Conservation (phyloP, 2,113 vertebrate genomes). For the Puntigrus tetrazona region DNA sequence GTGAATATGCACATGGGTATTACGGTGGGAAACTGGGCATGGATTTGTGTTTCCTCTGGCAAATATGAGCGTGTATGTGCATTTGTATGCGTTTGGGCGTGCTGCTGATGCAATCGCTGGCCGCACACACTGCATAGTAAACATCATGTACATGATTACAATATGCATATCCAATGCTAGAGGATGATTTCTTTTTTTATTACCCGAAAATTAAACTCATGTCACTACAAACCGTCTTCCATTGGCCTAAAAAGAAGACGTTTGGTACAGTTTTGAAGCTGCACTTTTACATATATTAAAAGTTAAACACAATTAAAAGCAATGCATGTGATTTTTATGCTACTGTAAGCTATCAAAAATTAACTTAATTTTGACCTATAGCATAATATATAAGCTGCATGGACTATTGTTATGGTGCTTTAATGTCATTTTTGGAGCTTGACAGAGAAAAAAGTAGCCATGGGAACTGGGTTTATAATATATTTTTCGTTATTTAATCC, state of each 20-base stretch:
- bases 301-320: neutral
- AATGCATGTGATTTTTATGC: neutral
- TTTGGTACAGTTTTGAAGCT: neutral
- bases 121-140: neutral
- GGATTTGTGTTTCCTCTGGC: conserved; percentile 11
- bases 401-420: neutral
- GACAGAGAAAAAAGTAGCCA: neutral
- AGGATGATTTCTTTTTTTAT: neutral
- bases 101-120: neutral
- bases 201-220: neutral
- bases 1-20: conserved; percentile 11
- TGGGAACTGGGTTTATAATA: neutral
- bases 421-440: neutral
- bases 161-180: neutral
- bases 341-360: neutral
- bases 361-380: neutral
- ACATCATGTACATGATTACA: neutral
- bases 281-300: neutral
- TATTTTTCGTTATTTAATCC: no score
- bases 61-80: conserved; percentile 46
- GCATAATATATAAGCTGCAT: neutral
- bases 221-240: neutral
- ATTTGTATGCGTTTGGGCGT: neutral
- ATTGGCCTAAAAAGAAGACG: neutral
- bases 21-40: conserved; percentile 4